phyloP scores from a whole-genome alignment of 2,797 vertebrate genomes.

The Melanotaenia maccullochi region DNA sequence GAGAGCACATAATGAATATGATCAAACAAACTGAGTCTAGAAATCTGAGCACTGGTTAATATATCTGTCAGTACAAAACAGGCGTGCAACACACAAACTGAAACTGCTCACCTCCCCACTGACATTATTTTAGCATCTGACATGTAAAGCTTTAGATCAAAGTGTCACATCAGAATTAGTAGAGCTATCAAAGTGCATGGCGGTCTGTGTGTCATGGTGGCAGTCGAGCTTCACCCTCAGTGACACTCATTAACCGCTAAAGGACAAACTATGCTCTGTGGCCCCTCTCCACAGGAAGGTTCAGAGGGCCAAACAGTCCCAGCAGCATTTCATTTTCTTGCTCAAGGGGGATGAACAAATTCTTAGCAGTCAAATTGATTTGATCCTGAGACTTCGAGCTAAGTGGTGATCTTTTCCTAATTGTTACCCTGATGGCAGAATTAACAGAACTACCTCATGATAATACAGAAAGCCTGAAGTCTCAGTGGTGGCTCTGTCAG shows the following conservation, averaged over 20 bases:
- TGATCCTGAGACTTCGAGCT: background rate
- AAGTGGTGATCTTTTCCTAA: background rate
- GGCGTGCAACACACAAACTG: background rate
- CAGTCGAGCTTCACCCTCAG: background rate
- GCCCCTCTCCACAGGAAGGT: background rate
- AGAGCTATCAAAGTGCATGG: background rate
- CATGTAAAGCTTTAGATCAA: background rate
- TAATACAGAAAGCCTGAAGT: background rate
- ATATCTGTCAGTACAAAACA: background rate
- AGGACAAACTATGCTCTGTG: background rate
- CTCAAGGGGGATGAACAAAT: too few species aligned
- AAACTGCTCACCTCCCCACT: background rate
- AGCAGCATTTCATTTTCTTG: background rate
- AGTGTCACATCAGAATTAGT: conserved; percentile 1
- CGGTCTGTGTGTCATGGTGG: background rate
- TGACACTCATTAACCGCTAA: background rate
- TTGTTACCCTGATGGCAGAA: background rate
- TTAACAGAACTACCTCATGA: background rate
- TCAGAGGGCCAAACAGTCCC: conserved; percentile 20
- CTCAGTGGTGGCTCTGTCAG: background rate
- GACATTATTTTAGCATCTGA: background rate
- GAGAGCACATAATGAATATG: background rate
- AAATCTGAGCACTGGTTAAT: background rate
- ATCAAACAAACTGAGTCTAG: background rate
- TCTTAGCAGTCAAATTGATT: background rate